Conservation (phyloP, 2,797 vertebrate genomes). For the Rachycentron canadum region DNA sequence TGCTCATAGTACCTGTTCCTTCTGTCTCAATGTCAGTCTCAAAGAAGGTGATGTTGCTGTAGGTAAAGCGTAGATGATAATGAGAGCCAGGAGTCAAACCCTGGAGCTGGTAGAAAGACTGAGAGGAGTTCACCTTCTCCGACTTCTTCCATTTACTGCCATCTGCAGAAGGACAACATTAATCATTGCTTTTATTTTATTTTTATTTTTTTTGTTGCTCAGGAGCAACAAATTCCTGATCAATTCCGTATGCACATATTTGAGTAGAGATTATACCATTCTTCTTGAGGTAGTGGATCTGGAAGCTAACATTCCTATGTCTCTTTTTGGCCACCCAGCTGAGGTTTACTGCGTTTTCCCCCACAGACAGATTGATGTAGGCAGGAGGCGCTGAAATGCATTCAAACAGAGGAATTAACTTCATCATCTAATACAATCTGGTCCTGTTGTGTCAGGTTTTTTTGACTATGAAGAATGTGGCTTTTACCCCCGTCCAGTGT, state of each 20-base stretch:
- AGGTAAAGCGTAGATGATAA: slow-evolving; percentile 84
- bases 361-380: slow-evolving; percentile 82
- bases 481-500: slow-evolving; percentile 87
- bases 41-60: slow-evolving; percentile 82
- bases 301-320: slow-evolving; percentile 87
- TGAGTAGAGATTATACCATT: slow-evolving; percentile 73
- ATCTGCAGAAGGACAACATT: slow-evolving; percentile 64
- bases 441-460: no score
- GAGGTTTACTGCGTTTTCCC: slow-evolving; percentile 86
- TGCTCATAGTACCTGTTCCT: slow-evolving; percentile 81
- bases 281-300: slow-evolving; percentile 84
- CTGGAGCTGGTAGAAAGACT: slow-evolving; percentile 87
- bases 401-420: slow-evolving; percentile 25
- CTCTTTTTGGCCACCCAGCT: slow-evolving; percentile 88
- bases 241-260: not conserved
- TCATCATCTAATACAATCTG: not conserved
- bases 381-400: slow-evolving; percentile 77
- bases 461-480: not conserved
- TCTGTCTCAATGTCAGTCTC: slow-evolving; percentile 82
- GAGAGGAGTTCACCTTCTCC: slow-evolving; percentile 87
- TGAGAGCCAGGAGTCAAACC: slow-evolving; percentile 87
- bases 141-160: slow-evolving; percentile 72
- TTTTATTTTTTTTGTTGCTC: slow-evolving; percentile 1
- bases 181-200: not conserved
- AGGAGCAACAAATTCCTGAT: slow-evolving; percentile 3